Evolutionary conservation across 2,888 invertebrate genomes (phyloP), one percentile per base, ranked within the genome.

Genomic region (Drosophila yooni): DNA sequence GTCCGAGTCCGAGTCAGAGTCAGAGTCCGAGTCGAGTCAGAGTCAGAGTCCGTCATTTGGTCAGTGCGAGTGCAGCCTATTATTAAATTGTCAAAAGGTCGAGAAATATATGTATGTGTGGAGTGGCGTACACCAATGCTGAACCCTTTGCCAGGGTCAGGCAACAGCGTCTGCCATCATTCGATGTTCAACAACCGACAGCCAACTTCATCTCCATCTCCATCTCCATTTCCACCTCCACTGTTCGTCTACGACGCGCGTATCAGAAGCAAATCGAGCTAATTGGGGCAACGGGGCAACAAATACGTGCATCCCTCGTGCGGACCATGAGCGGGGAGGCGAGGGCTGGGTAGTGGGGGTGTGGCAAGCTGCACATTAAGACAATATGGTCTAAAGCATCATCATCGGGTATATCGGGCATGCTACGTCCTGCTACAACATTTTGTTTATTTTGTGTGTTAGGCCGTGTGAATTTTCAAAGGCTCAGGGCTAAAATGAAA

Each of bases 41-140:
- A 34, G 34, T 27, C 38, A 29, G 75, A 74, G 77, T 80, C 79
- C 90, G 77, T 90, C 90, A 90, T 88, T 90, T 89, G 89, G 87
- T 80, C 89, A 89, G 79, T 56, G 70, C 74, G 70, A 78, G 74
- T 76, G 75, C 71, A 72, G 88, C 89, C 92, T 92, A 91, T 92
- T 92, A 92, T 92, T 92, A 92, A 93, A 93, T 93, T 92, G 92
- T 92, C 92, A 92, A 92, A 92, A 91, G 91, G 90, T 86, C 86
- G 86, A 88, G 80, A 89, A 76, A 89, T 86, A 84, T 88, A 70
- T 59, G n/a, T 34, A 21, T 46, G 48, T 40, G 31, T 66, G 46
- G 57, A 53, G 40, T 40, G 72, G 73, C 67, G 50, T 64, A 56
- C 46, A 52, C 64, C 67, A 62, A 58, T 66, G 70, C 36, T 67